These are phyloP conservation scores for Catharus ustulatus DNA, from an alignment of 2,797 vertebrate species.

Conservation along the genomic window DNA sequence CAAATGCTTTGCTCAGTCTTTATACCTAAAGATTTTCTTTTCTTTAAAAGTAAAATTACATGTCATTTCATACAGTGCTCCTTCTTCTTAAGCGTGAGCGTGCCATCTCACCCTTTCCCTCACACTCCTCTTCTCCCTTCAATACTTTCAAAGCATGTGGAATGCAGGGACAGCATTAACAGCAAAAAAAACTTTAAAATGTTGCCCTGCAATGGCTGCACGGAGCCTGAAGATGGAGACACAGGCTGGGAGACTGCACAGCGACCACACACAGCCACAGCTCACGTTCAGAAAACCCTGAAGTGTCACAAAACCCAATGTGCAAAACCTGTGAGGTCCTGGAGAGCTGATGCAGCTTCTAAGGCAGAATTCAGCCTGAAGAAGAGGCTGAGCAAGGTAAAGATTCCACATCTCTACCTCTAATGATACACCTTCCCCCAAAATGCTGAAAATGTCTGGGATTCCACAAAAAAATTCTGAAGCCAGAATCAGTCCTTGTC, in stretches of 20 bases:
- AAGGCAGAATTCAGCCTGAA: not conserved
- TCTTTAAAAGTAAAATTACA: not conserved
- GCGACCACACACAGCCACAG: not conserved
- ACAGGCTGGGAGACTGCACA: constrained; percentile 64
- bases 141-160: not conserved
- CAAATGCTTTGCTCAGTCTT: not conserved
- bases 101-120: not conserved
- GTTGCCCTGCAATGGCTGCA: constrained; percentile 15
- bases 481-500: not conserved
- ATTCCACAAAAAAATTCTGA: not conserved
- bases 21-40: not conserved
- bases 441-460: not conserved
- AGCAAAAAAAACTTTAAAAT: not conserved
- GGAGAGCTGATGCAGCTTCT: not conserved
- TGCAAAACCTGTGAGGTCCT: not conserved
- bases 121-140: not conserved
- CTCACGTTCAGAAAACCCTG: rapidly evolving
- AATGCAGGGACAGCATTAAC: not conserved
- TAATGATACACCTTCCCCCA: not conserved
- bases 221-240: constrained; percentile 77
- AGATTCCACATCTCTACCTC: not conserved
- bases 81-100: not conserved
- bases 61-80: not conserved
- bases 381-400: not conserved
- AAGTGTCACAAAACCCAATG: not conserved